These are phyloP conservation scores for Brassicogethes aeneus DNA, from an alignment of 2,888 invertebrate species.

Conservation along the genomic window DNA sequence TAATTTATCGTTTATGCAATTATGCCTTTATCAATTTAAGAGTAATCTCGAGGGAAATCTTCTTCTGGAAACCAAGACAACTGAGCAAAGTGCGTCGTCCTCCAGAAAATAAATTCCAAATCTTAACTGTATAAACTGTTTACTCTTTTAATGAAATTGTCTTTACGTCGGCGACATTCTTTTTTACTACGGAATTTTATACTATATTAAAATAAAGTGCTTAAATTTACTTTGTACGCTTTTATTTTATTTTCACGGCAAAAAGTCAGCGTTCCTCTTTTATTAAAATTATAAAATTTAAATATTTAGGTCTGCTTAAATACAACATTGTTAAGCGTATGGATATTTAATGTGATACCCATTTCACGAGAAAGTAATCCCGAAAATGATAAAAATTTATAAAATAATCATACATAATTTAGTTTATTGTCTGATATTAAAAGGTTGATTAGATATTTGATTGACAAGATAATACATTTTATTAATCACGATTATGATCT, in stretches of 20 bases:
- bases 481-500: no score
- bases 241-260: conserved; percentile 1
- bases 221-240: background rate
- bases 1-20: conserved; percentile 17
- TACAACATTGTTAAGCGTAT: no score
- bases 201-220: background rate
- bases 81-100: conserved; percentile 13
- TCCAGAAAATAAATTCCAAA: conserved; percentile 16
- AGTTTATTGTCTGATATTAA: no score
- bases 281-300: background rate
- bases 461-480: no score
- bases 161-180: conserved; percentile 7
- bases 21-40: conserved; percentile 17
- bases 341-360: no score
- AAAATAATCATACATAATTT: no score
- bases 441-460: no score
- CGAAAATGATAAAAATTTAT: no score
- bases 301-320: background rate
- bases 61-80: conserved; percentile 13
- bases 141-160: conserved; percentile 12
- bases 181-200: no score
- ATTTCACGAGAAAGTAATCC: no score
- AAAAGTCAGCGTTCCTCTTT: background rate
- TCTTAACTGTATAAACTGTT: conserved; percentile 12
- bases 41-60: conserved; percentile 16